Base-by-base conservation (phyloP, 2,797 vertebrate genomes). In the Argentina silus region DNA sequence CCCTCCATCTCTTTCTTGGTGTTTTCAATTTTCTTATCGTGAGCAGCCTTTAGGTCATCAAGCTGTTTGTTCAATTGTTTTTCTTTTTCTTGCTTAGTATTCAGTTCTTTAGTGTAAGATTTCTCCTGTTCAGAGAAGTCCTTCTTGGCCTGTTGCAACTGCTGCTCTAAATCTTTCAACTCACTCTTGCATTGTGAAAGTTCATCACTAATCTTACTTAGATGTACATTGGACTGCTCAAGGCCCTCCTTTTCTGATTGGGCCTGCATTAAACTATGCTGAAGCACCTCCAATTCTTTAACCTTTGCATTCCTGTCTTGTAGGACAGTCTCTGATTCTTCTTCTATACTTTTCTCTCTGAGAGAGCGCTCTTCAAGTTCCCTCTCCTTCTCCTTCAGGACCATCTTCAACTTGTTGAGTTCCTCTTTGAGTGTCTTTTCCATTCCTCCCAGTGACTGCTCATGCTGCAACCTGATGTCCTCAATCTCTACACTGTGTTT, bases 351-450 rank as follows among this genome's bases (percentile, higher is more conserved):
- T 69, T 84, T 90, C 80, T 95, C 89, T 61, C 17, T 90, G n/a
- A 80, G 61, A 64, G 86, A 76, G 11, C 90, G 84, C 47, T 95
- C 92, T 76, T 93, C 85, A 42, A 96, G 63, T 66, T 90, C 84
- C 70, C 90, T 95, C 48, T 96, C 93, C 65, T 95, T 98, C 73
- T 96, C 95, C 73, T 93, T 90, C 59, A 97, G 64, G 5, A 93
- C 88, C 50, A 94, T 90, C 71, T 86, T 95, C 44, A 98, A 81
- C 0, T 93, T 93, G 71, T 92, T 94, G 21, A 97, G 85, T 70
- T 98, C 95, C 55, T 96, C 93, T 84, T 93, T 96, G 9, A 96
- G 82, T 19, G 81, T 81, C 86, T 96, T 96, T 82, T 97, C 93
- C 11, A 94, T 77, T 70, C 84, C 90, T 48, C 92, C 91, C 17